Percentiles rank a stretch among this genome's conserved stretches.
These are phyloP conservation scores for Podarcis raffonei DNA, from an alignment of 2,113 vertebrate genomes.

Conservation along the genomic window DNA sequence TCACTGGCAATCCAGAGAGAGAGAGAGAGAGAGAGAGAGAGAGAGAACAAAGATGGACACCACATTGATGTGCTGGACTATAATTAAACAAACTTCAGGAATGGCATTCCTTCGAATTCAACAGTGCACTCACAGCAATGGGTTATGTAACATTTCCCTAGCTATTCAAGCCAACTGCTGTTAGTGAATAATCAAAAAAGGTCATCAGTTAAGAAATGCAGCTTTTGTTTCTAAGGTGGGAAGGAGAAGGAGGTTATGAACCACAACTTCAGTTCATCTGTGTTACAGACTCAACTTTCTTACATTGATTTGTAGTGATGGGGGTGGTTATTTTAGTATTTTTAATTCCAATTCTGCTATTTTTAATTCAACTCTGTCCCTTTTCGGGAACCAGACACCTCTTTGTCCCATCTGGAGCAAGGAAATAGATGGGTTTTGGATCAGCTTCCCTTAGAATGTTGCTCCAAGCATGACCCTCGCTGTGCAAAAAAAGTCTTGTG, in stretches of 20 bases:
- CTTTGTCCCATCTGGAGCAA: background rate
- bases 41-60: accelerated
- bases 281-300: background rate
- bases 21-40: background rate
- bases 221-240: conserved; percentile 18
- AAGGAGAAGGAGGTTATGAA: background rate
- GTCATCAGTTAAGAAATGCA: conserved; percentile 41
- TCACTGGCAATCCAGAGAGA: conserved; percentile 24
- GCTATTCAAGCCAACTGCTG: conserved; percentile 3
- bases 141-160: conserved; percentile 28
- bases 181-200: conserved; percentile 52
- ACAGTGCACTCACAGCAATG: accelerated
- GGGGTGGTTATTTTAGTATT: background rate
- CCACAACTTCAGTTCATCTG: background rate
- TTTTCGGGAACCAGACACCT: background rate
- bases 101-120: conserved; percentile 29
- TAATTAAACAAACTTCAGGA: conserved; percentile 35
- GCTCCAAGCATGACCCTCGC: background rate
- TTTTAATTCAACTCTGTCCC: background rate
- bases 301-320: background rate
- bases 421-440: conserved; percentile 31
- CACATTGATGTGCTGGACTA: background rate
- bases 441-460: conserved; percentile 6
- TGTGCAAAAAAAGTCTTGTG: conserved; percentile 8
- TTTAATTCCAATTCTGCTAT: background rate